Percentiles rank a stretch among this genome's conserved stretches.
Conservation (phyloP, 2,113 vertebrate genomes). For the Pseudonaja textilis region DNA sequence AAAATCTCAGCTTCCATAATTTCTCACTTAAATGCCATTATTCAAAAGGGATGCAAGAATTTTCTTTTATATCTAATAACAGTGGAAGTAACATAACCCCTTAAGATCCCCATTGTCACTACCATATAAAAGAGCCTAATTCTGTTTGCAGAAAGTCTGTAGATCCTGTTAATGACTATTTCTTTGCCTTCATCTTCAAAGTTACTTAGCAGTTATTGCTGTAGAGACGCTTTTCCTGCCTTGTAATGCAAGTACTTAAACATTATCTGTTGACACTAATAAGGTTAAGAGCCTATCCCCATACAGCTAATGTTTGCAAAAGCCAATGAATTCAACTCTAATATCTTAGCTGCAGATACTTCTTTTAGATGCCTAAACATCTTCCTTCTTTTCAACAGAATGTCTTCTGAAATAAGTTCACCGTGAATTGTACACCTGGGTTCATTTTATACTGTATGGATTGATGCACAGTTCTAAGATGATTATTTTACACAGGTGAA, state of each 20-base stretch:
- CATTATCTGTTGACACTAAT: constrained; percentile 16
- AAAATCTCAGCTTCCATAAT: neutral
- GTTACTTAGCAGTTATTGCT: neutral
- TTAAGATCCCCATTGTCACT: neutral
- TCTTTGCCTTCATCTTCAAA: neutral
- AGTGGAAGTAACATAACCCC: neutral
- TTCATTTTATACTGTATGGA: neutral
- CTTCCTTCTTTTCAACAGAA: constrained; percentile 19
- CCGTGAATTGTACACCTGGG: neutral
- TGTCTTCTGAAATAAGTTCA: neutral
- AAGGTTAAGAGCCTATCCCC: constrained; percentile 5
- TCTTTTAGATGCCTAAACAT: constrained; percentile 12
- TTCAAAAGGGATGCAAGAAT: neutral
- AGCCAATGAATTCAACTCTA: constrained; percentile 13
- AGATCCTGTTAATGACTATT: neutral
- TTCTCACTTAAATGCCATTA: neutral
- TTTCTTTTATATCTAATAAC: neutral
- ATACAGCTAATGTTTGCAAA: neutral
- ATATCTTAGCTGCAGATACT: constrained; percentile 5
- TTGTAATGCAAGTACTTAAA: neutral
- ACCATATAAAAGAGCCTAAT: neutral
- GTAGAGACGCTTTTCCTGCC: constrained; percentile 13
- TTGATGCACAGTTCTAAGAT: neutral
- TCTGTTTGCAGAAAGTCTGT: neutral
- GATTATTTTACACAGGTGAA: neutral